Base-by-base conservation (phyloP, 37 sponge, comb jelly and placozoan species). In the Ephydatia muelleri region DNA sequence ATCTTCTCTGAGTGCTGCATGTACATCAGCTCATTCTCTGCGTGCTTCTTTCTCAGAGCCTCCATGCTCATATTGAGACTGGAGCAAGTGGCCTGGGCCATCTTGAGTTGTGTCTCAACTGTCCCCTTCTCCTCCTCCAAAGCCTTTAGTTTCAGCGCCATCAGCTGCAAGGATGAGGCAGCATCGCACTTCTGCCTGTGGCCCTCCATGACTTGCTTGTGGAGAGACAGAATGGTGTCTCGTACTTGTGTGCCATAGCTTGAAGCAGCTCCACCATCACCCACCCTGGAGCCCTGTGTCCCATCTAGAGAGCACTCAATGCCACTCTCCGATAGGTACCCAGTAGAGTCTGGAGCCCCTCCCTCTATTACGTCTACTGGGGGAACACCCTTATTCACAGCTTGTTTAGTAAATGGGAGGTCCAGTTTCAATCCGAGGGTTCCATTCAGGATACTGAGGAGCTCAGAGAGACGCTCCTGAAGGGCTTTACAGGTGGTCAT, bases 191-290 rank as follows among this genome's bases (percentile, higher is more conserved):
- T 74, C 2, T 75, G 25, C 30, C 39, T 64, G 33, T 87, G 73
- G n/a, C 83, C 82, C 26, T 32, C 38, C 67, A 86, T 83, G 36
- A 87, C 70, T 33, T 77, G 67, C 70, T 81, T 76, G 47, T 90
- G 91, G 2, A 90, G 65, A 5, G 77, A 43, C 27, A 84, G 76
- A 39, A 86, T 91, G 49, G 88, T 75, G 16, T 87, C 88, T 33
- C 78, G 65, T 5, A 84, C 76, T 38, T 9, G 49, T 35, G 0
- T 11, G 19, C 25, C 39, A 21, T 19, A 73, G 70, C 36, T 79
- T 40, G 34, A 47, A 26, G 47, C 73, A 74, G 64, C 75, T 80
- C 13, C 19, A 72, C 30, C 22, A 5, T 14, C 23, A 27, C 6
- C 9, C 1, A 37, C 16, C 35, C 28, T 26, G 11, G 68, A 49